phyloP scores from a whole-genome alignment of 2,797 vertebrate species.

The Selene dorsalis region DNA sequence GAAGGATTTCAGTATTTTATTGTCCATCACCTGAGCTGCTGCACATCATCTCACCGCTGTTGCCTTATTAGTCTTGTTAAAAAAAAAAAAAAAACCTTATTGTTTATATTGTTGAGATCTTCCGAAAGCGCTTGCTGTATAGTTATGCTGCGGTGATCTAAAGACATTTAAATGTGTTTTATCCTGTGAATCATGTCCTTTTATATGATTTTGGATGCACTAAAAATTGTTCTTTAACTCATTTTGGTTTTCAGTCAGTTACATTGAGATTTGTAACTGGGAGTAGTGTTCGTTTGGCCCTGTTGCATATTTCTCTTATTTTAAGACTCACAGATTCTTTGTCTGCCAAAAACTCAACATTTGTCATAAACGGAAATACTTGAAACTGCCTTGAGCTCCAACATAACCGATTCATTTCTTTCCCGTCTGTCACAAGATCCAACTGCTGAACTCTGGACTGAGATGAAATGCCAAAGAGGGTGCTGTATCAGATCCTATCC shows the following conservation, averaged over 20 bases:
- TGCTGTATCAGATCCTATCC: background rate
- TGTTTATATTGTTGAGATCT: background rate
- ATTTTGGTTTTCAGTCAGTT: background rate
- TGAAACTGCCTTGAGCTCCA: background rate
- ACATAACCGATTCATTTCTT: background rate
- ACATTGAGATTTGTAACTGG: too few species aligned
- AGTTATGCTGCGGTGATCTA: background rate
- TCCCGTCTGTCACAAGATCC: background rate
- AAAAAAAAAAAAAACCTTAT: background rate
- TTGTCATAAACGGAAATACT: background rate
- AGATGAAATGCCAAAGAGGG: background rate
- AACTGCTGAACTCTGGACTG: background rate
- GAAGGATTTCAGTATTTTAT: too few species aligned
- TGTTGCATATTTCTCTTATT: background rate
- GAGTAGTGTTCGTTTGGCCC: background rate
- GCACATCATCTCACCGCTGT: background rate
- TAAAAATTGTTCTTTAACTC: background rate
- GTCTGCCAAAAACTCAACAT: background rate
- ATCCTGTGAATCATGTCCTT: background rate
- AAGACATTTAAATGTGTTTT: background rate
- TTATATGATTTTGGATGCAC: background rate
- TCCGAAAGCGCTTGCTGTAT: background rate
- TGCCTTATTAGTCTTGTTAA: background rate
- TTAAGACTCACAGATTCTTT: background rate
- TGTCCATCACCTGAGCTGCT: background rate